Evolutionary conservation across 2,113 vertebrate genomes (phyloP), one percentile per base, ranked within the genome.

Genomic region (Chunga burmeisteri): DNA sequence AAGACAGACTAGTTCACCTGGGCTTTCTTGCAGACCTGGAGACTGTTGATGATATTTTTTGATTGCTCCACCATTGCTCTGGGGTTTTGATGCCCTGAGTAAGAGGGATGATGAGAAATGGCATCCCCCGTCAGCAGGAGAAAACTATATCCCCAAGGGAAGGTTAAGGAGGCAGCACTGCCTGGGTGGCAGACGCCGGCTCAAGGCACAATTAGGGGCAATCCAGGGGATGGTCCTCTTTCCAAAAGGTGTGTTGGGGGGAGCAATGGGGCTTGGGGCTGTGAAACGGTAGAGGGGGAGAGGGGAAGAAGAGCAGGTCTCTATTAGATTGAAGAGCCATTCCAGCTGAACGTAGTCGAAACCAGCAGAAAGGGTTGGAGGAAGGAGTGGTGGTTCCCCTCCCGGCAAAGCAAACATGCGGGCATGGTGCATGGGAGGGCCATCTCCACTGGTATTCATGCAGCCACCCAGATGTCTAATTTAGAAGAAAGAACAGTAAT

Each of bases 301-400:
- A 34, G 23, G 11, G 23, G 13, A 11, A 86, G 71, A 25, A 65
- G 50, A 19, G 32, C 67, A 82, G 7, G 20, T 68, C 27, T 20
- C 12, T 68, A 8, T 7, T 58, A 68, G 34, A 27, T 78, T 65
- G n/a, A 80, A 36, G 30, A 49, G 21, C 50, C 17, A 36, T 34
- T 81, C 30, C 42, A 56, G 58, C 23, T n/a, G 19, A 36, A 32
- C 0, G 0, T 25, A 82, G 42, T 55, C 0, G 1, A 75, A 74
- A 53, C 10, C 47, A 89, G 65, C 12, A 26, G 87, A 50, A 81
- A n/a, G 38, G 19, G 22, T 3, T 52, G 46, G 73, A 85, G 68
- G 42, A 71, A 71, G 81, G 84, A 38, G 38, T 18, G 68, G 27
- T 67, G 20, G 14, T 30, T 70, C 42, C 38, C 32, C 25, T 90